These are phyloP conservation scores for Aegotheles bennettii DNA, from an alignment of 2,113 vertebrate genomes.

Conservation along the genomic window DNA sequence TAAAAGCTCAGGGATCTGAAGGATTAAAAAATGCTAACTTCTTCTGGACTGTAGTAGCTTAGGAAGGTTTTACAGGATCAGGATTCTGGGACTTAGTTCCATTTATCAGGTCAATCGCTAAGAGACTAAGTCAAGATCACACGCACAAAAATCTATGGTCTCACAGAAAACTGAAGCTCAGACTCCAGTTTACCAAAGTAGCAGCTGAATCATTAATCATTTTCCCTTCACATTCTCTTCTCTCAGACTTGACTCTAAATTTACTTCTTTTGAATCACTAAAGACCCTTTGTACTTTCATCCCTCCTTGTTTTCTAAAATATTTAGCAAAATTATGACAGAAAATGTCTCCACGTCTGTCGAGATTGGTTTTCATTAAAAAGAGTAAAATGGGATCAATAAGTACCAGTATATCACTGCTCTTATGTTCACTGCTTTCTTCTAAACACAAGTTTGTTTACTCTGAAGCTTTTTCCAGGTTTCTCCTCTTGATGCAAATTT, in stretches of 20 bases:
- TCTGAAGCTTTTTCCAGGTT: not conserved
- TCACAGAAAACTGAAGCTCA: not conserved
- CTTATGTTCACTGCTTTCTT: not conserved
- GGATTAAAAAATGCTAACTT: not conserved
- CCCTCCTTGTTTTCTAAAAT: not conserved
- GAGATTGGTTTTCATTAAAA: not conserved
- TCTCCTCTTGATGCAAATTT: not conserved
- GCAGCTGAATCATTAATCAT: not conserved
- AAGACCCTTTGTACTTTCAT: not conserved
- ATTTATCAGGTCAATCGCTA: not conserved
- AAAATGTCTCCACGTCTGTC: not conserved
- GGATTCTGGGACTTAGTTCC: not conserved
- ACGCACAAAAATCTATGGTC: not conserved
- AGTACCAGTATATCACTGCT: not conserved
- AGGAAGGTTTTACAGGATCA: not conserved
- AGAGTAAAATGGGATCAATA: not conserved
- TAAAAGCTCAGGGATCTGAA: not conserved
- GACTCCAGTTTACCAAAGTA: not conserved
- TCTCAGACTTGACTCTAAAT: not conserved
- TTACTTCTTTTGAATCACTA: not conserved
- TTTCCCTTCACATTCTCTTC: not conserved
- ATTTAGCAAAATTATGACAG: not conserved
- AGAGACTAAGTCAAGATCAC: not conserved
- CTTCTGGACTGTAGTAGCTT: not conserved
- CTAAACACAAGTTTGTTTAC: not conserved